Base-by-base conservation (phyloP, 2,113 vertebrate species). In the Pholis gunnellus region DNA sequence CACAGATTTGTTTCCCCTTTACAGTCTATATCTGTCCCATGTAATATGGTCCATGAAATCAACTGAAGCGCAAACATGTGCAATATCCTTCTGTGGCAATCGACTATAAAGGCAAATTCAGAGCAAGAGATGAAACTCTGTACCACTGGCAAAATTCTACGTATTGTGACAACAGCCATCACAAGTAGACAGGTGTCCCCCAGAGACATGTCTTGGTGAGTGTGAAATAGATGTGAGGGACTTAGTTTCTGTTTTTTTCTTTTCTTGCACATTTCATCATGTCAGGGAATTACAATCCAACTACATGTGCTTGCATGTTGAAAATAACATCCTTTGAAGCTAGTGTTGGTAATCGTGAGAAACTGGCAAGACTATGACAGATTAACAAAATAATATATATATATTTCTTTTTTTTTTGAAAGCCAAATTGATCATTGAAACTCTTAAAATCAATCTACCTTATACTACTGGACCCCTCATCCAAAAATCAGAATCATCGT, bases 241-340 rank as follows among this genome's bases (percentile, higher is more conserved):
- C 36, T 76, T 75, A 17, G 11, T 61, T 44, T 38, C 60, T 20
- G 15, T 31, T 9, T 38, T 40, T 20, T 50, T 72, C 67, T 63
- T 68, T 57, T 57, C 20, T 78, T 56, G 17, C 76, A 73, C 52
- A 79, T 87, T 84, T 72, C 68, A 88, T 88, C 63, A 70, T 50
- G 57, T 18, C 25, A 25, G 18, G 74, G 15, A 69, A 72, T 34
- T 36, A 61, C 46, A 67, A 70, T 40, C n/a, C 40, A 80, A 72
- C 29, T 72, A 2, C 1, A 40, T n/a, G 57, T 60, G 69, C 18
- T 72, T 56, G 14, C 61, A 68, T 44, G 48, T 44, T 86, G 57
- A 29, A 82, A 86, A 72, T 81, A 56, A 25, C 17, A 6, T 48
- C 46, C 15, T 48, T 48, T 48, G 15, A 48, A 17, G 17, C 46